Evolutionary conservation across 2,888 invertebrate species (phyloP).

Genomic region (Pachydiplax longipennis): DNA sequence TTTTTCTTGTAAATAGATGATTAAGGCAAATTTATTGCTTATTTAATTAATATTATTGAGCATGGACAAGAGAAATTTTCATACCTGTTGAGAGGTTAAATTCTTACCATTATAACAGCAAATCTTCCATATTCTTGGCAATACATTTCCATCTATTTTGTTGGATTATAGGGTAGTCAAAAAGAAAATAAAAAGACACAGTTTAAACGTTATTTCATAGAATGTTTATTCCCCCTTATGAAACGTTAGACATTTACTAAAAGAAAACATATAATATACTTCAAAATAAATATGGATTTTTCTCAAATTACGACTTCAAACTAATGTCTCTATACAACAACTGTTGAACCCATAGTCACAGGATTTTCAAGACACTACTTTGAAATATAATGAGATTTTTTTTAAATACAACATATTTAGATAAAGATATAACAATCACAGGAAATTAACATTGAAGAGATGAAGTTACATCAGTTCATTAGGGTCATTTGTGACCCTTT

Average conservation of each 20-base stretch:
- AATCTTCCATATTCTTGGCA: too few relatives aligned
- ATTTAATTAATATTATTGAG: too few relatives aligned
- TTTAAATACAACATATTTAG: constrained; percentile 32
- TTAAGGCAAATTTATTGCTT: too few relatives aligned
- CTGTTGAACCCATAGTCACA: background rate
- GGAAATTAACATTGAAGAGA: constrained; percentile 22
- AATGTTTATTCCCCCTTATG: constrained; percentile 32
- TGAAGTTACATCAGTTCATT: constrained; percentile 41
- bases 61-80: too few relatives aligned
- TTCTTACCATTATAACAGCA: too few relatives aligned
- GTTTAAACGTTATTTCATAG: background rate
- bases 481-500: background rate
- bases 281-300: constrained; percentile 41
- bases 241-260: constrained; percentile 37
- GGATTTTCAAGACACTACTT: constrained; percentile 35
- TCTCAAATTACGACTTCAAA: constrained; percentile 6
- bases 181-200: too few relatives aligned
- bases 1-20: too few relatives aligned
- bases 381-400: constrained; percentile 13
- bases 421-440: constrained; percentile 38
- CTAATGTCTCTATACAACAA: constrained; percentile 31
- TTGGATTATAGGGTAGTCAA: too few relatives aligned
- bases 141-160: too few relatives aligned
- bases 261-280: constrained; percentile 39
- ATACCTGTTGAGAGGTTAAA: too few relatives aligned